Conservation (phyloP, 2,113 vertebrate species). For the Ardeotis arabs region DNA sequence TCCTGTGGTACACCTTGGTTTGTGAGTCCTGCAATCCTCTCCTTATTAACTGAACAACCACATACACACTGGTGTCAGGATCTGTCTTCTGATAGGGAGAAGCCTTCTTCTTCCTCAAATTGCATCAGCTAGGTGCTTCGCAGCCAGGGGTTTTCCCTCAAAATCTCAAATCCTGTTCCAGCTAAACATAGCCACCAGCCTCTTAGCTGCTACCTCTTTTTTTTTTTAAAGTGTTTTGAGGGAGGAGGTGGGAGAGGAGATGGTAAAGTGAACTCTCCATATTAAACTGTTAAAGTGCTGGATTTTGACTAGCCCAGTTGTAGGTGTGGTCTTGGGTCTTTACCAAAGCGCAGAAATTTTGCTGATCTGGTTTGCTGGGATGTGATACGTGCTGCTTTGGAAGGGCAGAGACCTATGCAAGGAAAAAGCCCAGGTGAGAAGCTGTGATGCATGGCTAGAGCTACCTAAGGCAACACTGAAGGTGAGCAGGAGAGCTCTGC, state of each 20-base stretch:
- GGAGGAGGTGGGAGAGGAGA: not conserved
- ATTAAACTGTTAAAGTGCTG: not conserved
- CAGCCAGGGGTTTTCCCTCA: slow-evolving; percentile 53
- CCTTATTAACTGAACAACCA: not conserved
- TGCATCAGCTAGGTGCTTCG: slow-evolving; percentile 55
- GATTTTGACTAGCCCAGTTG: not conserved
- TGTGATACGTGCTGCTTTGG: not conserved
- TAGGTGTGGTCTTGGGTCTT: not conserved
- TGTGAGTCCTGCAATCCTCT: not conserved
- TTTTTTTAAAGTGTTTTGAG: not conserved
- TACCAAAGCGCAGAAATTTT: not conserved
- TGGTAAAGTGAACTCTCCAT: not conserved
- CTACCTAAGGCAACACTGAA: not conserved
- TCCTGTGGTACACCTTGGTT: not conserved
- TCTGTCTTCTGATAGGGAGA: slow-evolving; percentile 18
- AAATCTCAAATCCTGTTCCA: slow-evolving; percentile 50
- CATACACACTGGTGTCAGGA: not conserved
- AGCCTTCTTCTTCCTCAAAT: slow-evolving; percentile 32
- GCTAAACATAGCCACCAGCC: slow-evolving; percentile 29
- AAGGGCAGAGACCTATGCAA: not conserved
- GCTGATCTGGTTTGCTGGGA: not conserved
- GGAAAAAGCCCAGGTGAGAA: not conserved
- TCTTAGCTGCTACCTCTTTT: not conserved
- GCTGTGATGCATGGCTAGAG: not conserved
- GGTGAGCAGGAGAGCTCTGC: not conserved